Evolutionary conservation across 2,113 vertebrate genomes (phyloP).

Genomic region (Microcebus jonahi): DNA sequence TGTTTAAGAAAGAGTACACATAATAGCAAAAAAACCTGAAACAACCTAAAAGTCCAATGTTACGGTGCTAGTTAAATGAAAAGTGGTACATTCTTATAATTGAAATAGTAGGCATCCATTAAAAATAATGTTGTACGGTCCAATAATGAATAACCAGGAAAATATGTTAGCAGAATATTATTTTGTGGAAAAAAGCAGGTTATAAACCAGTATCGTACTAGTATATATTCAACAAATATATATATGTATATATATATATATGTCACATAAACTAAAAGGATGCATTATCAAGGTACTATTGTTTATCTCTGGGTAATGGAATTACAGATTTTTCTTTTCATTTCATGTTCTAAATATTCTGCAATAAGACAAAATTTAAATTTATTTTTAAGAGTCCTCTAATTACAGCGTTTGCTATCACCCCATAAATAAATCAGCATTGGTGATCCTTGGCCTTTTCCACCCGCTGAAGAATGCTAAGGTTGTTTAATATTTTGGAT

Average conservation of each 20-base stretch:
- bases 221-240: not conserved
- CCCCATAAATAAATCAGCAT: not conserved
- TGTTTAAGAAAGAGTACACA: not conserved
- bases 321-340: not conserved
- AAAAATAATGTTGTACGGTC: not conserved
- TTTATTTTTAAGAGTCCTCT: not conserved
- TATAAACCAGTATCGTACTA: not conserved
- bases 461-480: not conserved
- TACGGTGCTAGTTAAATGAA: not conserved
- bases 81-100: not conserved
- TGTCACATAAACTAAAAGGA: not conserved
- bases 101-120: not conserved
- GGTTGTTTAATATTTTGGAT: constrained; percentile 14
- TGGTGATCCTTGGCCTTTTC: constrained; percentile 4
- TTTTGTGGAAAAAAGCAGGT: not conserved
- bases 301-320: not conserved
- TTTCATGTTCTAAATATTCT: constrained; percentile 5
- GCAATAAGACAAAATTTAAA: constrained; percentile 9
- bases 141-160: constrained; percentile 40
- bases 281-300: not conserved
- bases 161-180: not conserved
- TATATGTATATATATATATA: not conserved
- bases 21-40: not conserved
- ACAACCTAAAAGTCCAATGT: not conserved
- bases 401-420: constrained; percentile 1